These are phyloP conservation scores for Ondatra zibethicus DNA, from an alignment of 2,113 vertebrate species.

Conservation along the genomic window DNA sequence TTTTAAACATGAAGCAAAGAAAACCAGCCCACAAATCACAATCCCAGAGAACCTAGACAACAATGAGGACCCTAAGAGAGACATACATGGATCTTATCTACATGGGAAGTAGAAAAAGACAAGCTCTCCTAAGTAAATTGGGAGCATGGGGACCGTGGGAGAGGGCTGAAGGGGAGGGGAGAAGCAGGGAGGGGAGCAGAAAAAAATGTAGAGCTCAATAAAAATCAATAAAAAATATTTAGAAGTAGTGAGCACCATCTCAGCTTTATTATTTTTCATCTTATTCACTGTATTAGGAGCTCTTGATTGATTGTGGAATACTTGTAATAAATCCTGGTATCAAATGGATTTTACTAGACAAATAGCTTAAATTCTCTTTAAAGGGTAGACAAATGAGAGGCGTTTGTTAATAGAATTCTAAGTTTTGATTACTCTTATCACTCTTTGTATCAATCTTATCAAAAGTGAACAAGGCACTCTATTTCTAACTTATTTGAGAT, in stretches of 20 bases:
- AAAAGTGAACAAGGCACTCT: conserved; percentile 29
- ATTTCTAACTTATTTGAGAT: neutral
- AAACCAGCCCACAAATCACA: too few species aligned
- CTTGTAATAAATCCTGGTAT: conserved; percentile 16
- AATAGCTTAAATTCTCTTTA: conserved; percentile 54
- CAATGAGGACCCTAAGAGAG: too few species aligned
- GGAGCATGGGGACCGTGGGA: too few species aligned
- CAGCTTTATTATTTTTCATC: conserved; percentile 33
- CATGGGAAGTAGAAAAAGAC: too few species aligned
- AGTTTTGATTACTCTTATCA: conserved; percentile 10
- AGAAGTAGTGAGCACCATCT: neutral
- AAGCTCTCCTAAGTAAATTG: too few species aligned
- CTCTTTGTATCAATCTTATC: conserved; percentile 40
- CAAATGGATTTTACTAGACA: conserved; percentile 59
- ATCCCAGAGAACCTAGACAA: too few species aligned
- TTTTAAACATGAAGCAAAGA: too few species aligned
- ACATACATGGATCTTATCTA: too few species aligned
- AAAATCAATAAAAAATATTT: neutral
- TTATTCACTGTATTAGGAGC: neutral
- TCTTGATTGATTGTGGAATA: conserved; percentile 7
- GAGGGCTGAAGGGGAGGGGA: too few species aligned
- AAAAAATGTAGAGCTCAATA: too few species aligned
- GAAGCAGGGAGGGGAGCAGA: too few species aligned
- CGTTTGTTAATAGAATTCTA: conserved; percentile 47
- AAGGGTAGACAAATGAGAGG: conserved; percentile 41